Evolutionary conservation across 2,888 invertebrate genomes (phyloP), one percentile per base, ranked within the genome.

Genomic region (Rugalucina vietnamica): DNA sequence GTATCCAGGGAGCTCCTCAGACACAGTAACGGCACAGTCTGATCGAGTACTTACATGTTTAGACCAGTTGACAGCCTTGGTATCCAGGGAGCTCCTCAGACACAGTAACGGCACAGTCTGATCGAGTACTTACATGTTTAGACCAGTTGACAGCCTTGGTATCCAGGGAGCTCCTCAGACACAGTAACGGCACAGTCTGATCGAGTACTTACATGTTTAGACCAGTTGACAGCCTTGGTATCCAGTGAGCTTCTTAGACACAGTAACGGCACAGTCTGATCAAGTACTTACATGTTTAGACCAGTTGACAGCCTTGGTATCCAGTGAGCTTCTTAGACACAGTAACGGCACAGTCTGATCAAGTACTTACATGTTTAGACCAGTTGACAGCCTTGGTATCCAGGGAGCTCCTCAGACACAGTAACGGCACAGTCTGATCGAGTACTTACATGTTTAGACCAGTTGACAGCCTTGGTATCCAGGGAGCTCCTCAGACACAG

Each of bases 71-170:
- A 96, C 96, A 0, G 97, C 93, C 0, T 96, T 96, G 14, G 96
- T 93, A 88, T 97, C 96, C 0, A 96, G 93, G 0, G 96, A 96
- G 37, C 96, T 95, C 92, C 96, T 96, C 0, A 96, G 83, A 74
- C 96, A 94, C 21, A 96, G 90, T 14, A 96, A 95, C 43, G 96
- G 96, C 12, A 95, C 95, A 43, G 94, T 91, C 86, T 95, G 93
- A 71, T 94, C 94, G 54, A 93, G 89, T 95, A 29, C 73, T 74
- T 71, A 95, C 95, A 92, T 96, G 96, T 34, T 96, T 96, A 0
- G 97, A 96, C 97, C 97, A 97, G 93, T 97, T 97, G 92, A 96
- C 96, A 0, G 97, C 93, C 0, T 96, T 96, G 14, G 96, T 93
- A 88, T 97, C 96, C 0, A 96, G 93, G 0, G 96, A 96, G 37